Evolutionary conservation across 1,140 invertebrate species (phyloP), one percentile per base, ranked within the genome.

Genomic region (Drosophila cardini): DNA sequence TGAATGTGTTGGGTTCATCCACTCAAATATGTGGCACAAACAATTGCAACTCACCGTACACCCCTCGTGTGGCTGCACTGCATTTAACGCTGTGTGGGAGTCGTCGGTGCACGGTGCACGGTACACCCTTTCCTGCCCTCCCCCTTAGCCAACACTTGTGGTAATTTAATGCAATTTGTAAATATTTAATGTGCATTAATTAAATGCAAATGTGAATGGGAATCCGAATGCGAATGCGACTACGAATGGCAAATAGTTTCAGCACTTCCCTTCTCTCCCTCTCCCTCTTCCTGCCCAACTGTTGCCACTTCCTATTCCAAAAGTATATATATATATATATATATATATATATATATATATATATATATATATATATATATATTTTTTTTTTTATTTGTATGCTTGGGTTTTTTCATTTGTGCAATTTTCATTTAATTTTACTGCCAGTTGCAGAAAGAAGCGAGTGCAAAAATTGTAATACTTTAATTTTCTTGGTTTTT

Each of bases 171-270:
- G 61, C 83, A 87, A 89, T 83, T 87, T 77, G 83, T 87, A 87
- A 87, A 87, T 87, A 87, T 87, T 87, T 87, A 83, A 87, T 83
- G 83, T 80, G 83, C 83, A 87, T 87, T 87, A 87, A 87, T 87
- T 87, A 83, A 83, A 86, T 87, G 83, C 79, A 79, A 79, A 83
- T 86, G 82, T 71, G 60, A 72, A 72, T 65, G 61, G 11, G 26
- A 52, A n/a, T 13, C 32, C 13, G 43, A 61, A 18, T 67, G 65
- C 46, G 26, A 46, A 71, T 46, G 56, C 43, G 15, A 62, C 26
- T 48, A 46, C 43, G 15, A 50, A 50, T 48, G 21, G 53, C 30
- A 50, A 38, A 61, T 50, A 45, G 45, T 50, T 61, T 46, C 36
- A 38, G 36, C 36, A 11, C 36, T 11, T n/a, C n/a, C 26, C n/a